Evolutionary conservation across 2,888 invertebrate species (phyloP), one percentile per base, ranked within the genome.

Genomic region (Troilus luridus): DNA sequence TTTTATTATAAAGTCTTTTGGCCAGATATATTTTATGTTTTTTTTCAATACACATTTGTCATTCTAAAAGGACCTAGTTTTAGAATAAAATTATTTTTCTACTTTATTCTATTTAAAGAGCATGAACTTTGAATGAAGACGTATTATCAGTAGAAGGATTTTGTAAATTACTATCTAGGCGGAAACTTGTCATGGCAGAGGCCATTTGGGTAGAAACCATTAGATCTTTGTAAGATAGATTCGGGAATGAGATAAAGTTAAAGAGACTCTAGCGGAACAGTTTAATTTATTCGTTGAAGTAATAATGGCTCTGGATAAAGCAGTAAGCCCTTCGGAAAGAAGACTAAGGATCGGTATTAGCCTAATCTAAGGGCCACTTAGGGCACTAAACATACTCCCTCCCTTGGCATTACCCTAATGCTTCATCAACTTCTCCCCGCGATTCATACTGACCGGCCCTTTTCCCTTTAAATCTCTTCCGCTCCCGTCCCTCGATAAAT

Each of bases 211-310:
- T 41, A 77, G 41, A 27, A 41, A 41, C 72, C 72, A 41, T 77
- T 77, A 77, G 72, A 77, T 77, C 72, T 77, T 77, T 77, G 72
- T 77, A 77, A 77, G 72, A 77, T 77, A 77, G 72, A 77, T 77
- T 77, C 41, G 8, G 72, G 72, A 77, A 77, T 77, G 17, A 77
- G 72, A 77, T 77, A 77, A 77, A 77, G 72, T 41, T 77, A 77
- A 77, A 77, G 72, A 77, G 72, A 41, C 72, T 41, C 72, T 41
- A 41, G 72, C 10, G 41, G 27, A 77, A 27, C 72, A 77, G 72
- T 77, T 77, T 77, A 77, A 77, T 77, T 77, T 77, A 77, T 77
- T 77, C 72, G 72, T 77, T 77, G 72, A 77, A 77, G 72, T 77
- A 77, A 77, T 77, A 77, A 77, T 77, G 72, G 72, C 72, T 41